phyloP scores from a whole-genome alignment of 2,888 invertebrate genomes.

The Drosophila tanythrix region DNA sequence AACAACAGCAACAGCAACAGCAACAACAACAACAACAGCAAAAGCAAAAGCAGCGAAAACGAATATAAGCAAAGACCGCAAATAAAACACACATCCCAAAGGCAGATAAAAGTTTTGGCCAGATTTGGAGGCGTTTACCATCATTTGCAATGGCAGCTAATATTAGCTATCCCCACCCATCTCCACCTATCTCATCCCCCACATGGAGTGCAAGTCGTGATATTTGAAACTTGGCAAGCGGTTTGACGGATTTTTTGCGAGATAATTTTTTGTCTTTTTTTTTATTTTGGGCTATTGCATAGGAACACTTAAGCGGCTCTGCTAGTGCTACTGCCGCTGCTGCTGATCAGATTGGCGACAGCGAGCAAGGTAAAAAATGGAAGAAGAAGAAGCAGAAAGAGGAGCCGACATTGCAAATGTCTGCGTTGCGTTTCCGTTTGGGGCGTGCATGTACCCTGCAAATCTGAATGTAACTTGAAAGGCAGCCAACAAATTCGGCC shows the following conservation, averaged over 20 bases:
- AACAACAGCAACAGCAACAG: slow-evolving; percentile 15
- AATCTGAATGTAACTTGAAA: slow-evolving; percentile 68
- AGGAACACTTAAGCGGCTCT: slow-evolving; percentile 71
- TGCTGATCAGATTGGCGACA: slow-evolving; percentile 75
- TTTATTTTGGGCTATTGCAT: slow-evolving; percentile 11
- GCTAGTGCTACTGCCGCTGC: slow-evolving; percentile 17
- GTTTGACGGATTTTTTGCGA: slow-evolving; percentile 62
- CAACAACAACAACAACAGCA: not conserved
- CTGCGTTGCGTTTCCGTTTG: slow-evolving; percentile 76
- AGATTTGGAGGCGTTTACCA: slow-evolving; percentile 69
- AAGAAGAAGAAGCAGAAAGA: slow-evolving; percentile 23
- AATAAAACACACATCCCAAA: slow-evolving; percentile 50
- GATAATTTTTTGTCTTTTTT: slow-evolving; percentile 7
- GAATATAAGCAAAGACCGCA: slow-evolving; percentile 15
- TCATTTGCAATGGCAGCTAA: slow-evolving; percentile 52
- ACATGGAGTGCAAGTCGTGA: slow-evolving; percentile 69
- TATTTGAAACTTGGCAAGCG: slow-evolving; percentile 74
- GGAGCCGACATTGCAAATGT: slow-evolving; percentile 62
- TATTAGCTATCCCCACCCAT: not conserved
- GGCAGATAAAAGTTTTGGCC: slow-evolving; percentile 73
- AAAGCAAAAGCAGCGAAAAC: not conserved
- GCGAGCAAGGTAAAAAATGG: slow-evolving; percentile 63
- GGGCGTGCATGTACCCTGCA: slow-evolving; percentile 60
- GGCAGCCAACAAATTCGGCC: slow-evolving; percentile 70
- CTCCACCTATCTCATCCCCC: not conserved